phyloP scores from a whole-genome alignment of 2,113 vertebrate species.

The Anhinga anhinga region DNA sequence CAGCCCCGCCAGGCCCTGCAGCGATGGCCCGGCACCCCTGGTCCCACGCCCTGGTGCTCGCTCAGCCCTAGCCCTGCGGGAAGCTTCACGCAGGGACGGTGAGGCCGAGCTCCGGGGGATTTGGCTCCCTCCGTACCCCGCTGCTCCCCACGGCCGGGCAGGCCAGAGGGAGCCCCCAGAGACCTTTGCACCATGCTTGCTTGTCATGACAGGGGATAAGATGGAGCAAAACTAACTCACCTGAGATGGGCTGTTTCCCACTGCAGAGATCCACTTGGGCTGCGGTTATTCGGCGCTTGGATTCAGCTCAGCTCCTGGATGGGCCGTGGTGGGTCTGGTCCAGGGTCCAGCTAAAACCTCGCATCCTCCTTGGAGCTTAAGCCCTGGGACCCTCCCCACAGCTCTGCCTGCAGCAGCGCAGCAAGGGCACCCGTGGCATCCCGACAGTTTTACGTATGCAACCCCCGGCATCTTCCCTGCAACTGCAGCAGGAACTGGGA shows the following conservation, averaged over 20 bases:
- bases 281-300: rapidly evolving
- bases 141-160: neutral
- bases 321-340: rapidly evolving
- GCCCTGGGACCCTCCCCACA: neutral
- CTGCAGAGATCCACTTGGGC: rapidly evolving
- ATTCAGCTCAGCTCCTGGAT: neutral
- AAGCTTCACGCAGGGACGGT: rapidly evolving
- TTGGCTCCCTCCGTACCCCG: rapidly evolving
- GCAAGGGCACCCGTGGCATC: rapidly evolving
- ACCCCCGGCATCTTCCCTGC: rapidly evolving
- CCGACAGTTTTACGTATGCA: rapidly evolving
- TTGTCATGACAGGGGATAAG: rapidly evolving
- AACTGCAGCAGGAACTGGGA: neutral
- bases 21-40: neutral
- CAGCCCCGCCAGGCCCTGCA: rapidly evolving
- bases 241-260: neutral
- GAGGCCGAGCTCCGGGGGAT: neutral
- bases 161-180: neutral
- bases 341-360: neutral
- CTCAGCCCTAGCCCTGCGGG: neutral
- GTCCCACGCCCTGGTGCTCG: too few relatives aligned
- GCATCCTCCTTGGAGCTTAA: neutral
- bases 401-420: neutral
- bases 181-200: rapidly evolving
- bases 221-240: neutral